Conservation (phyloP, 53 echinoderm and acorn worm species). For the Pentamera pediparva region DNA sequence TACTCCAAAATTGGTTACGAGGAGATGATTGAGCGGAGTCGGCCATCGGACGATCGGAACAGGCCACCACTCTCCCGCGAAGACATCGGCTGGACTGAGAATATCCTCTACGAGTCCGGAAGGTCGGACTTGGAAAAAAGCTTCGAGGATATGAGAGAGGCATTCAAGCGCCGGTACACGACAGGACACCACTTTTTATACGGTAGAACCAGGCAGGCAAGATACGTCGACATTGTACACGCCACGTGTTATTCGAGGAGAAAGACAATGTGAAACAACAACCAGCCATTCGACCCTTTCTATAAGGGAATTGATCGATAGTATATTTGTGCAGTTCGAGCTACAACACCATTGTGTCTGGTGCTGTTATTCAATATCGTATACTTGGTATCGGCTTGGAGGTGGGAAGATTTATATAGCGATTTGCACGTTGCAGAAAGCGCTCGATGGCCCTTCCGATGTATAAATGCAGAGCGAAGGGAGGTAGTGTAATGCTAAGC, state of each 20-base stretch:
- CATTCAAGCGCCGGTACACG: not conserved
- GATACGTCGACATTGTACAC: not conserved
- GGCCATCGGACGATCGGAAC: not conserved
- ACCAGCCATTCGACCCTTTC: too few relatives aligned
- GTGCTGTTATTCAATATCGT: too few relatives aligned
- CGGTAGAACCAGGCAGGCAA: not conserved
- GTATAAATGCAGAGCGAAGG: too few relatives aligned
- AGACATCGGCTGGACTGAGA: conserved; percentile 81
- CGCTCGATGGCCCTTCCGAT: too few relatives aligned
- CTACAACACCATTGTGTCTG: too few relatives aligned
- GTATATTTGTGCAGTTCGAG: too few relatives aligned
- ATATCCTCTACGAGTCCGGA: conserved; percentile 73
- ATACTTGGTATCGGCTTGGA: too few relatives aligned
- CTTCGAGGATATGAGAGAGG: not conserved
- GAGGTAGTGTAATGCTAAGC: too few relatives aligned
- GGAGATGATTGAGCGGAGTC: not conserved
- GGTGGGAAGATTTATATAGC: too few relatives aligned
- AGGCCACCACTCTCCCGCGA: not conserved
- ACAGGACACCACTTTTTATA: not conserved
- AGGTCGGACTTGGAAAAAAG: not conserved
- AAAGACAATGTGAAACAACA: conserved; percentile 1
- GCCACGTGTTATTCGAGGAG: not conserved
- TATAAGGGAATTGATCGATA: too few relatives aligned
- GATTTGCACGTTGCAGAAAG: too few relatives aligned
- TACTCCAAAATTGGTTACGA: not conserved